Base-by-base conservation (phyloP, 2,113 vertebrate genomes). In the Dipodomys spectabilis region DNA sequence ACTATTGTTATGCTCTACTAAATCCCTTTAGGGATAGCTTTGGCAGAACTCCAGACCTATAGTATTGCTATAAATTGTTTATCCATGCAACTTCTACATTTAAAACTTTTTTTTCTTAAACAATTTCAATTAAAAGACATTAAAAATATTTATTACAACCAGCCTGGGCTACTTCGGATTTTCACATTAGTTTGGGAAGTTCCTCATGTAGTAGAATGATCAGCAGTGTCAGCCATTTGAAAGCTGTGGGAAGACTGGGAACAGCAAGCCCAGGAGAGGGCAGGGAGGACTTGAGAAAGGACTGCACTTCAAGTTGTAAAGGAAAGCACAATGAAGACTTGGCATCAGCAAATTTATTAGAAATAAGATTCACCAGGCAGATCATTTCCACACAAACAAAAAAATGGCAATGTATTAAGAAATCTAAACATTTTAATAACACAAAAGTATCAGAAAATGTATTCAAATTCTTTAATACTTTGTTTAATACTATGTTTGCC, bases 341-440 rank as follows among this genome's bases (percentile, higher is more conserved):
- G 68, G 25, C 72, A 92, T n/a, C 53, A 92, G n/a, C 35, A 80
- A 44, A 90, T 97, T 96, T 96, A 97, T 97, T 96, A 1, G 68
- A 93, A 35, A 7, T 79, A 79, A 88, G 77, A 84, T 75, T 20
- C 6, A 92, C 32, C 4, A 68, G 44, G 84, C n/a, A 89, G 49
- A 71, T 77, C 88, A 69, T 80, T 90, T 91, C n/a, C 27, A 86
- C 57, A 93, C 27, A 92, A 74, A 93, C 27, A 92, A 74, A 89
- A 89, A 93, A 3, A 32, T 25, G 75, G 25, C 39, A 88, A 0
- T 67, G 0, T 18, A 53, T 83, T n/a, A 86, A 69, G 89, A 89
- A 25, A 45, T 84, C 39, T 74, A 65, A 91, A 84, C 30, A 80
- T 22, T 75, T 86, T 87, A 57, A 75, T 20, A 67, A 86, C 13